Percentiles rank a stretch among this genome's conserved stretches.
These are phyloP conservation scores for Dilophus febrilis DNA, from an alignment of 2,888 invertebrate species.

Conservation along the genomic window DNA sequence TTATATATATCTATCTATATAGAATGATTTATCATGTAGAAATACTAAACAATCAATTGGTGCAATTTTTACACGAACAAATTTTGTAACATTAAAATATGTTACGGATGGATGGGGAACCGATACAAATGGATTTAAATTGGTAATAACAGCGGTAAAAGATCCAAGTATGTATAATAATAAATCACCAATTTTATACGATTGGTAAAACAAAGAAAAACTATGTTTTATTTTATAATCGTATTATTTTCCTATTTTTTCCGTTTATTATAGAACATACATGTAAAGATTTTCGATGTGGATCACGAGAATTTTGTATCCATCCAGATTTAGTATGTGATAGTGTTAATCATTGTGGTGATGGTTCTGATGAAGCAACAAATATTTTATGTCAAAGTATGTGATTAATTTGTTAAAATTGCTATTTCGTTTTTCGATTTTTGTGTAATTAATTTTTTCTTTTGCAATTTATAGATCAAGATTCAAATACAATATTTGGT, in stretches of 20 bases:
- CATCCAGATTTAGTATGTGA: slow-evolving; percentile 83
- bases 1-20: too few relatives aligned
- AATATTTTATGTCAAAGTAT: slow-evolving; percentile 74
- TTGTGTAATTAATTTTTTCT: neutral
- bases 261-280: slow-evolving; percentile 59
- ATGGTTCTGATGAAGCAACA: slow-evolving; percentile 80
- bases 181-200: too few relatives aligned
- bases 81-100: slow-evolving; percentile 86
- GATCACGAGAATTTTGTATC: slow-evolving; percentile 78
- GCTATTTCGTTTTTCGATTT: neutral
- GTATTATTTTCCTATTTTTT: too few relatives aligned
- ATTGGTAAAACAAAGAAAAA: too few relatives aligned
- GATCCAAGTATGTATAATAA: slow-evolving; percentile 76
- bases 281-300: slow-evolving; percentile 78
- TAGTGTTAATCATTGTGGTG: slow-evolving; percentile 83
- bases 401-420: slow-evolving; percentile 19
- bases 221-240: too few relatives aligned
- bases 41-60: slow-evolving; percentile 80
- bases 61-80: slow-evolving; percentile 77
- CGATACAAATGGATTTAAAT: slow-evolving; percentile 77
- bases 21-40: slow-evolving; percentile 83
- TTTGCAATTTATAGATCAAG: slow-evolving; percentile 33
- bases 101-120: slow-evolving; percentile 88
- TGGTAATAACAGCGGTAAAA: slow-evolving; percentile 87
- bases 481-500: slow-evolving; percentile 47